Conservation (phyloP, 2,888 invertebrate species). For the Cancer borealis region DNA sequence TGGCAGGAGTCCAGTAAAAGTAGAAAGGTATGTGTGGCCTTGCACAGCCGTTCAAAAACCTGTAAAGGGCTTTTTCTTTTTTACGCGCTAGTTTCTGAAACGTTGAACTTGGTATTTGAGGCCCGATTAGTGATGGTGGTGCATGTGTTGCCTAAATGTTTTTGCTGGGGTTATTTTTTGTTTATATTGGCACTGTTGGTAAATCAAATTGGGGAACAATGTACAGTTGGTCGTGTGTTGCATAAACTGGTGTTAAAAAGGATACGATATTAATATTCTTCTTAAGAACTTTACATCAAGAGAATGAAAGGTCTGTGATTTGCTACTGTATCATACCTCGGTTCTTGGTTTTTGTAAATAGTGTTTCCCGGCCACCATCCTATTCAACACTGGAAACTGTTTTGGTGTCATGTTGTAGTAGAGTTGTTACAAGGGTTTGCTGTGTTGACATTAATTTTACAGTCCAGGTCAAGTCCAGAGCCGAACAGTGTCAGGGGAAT, state of each 20-base stretch:
- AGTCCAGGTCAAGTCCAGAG: not conserved
- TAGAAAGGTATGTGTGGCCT: not conserved
- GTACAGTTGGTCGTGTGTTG: not conserved
- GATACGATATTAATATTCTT: not conserved
- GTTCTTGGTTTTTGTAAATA: not conserved
- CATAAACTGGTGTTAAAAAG: not conserved
- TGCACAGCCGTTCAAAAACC: not conserved
- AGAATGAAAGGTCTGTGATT: not conserved
- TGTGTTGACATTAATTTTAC: not conserved
- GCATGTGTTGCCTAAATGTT: not conserved
- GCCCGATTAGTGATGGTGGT: not conserved
- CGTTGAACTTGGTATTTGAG: not conserved
- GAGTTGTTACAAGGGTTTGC: not conserved
- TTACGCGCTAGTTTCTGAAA: not conserved
- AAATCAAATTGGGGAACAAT: not conserved
- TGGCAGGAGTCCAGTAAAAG: not conserved
- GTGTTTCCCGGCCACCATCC: not conserved
- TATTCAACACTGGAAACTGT: not conserved
- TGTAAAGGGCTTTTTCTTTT: not conserved
- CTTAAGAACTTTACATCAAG: not conserved
- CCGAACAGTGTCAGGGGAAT: no score
- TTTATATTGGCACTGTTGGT: not conserved
- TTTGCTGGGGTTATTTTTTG: not conserved
- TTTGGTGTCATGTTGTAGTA: not conserved
- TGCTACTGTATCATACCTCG: not conserved